Evolutionary conservation across 2,888 invertebrate genomes (phyloP).

Genomic region (Aleiodes leptofemur): DNA sequence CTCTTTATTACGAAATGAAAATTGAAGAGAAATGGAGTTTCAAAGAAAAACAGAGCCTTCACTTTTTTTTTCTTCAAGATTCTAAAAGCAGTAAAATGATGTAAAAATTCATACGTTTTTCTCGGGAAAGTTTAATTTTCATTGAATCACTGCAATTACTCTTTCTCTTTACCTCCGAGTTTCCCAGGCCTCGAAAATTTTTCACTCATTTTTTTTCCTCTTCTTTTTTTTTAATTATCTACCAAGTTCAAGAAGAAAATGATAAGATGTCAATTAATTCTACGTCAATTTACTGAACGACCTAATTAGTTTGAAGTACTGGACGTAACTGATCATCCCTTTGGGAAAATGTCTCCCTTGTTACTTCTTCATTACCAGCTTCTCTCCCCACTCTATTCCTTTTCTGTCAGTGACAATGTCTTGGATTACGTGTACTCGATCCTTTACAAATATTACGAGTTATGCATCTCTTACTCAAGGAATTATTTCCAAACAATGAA

Average conservation of each 20-base stretch:
- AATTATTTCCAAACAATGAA: too few relatives aligned
- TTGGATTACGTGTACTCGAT: background rate
- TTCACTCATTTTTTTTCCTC: background rate
- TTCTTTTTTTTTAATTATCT: background rate
- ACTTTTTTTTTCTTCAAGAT: background rate
- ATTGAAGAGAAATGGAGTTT: background rate
- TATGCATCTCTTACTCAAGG: too few relatives aligned
- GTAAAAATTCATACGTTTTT: background rate
- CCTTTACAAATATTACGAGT: background rate
- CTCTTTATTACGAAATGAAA: background rate
- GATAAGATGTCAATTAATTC: background rate
- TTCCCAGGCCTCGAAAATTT: background rate
- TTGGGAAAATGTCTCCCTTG: background rate
- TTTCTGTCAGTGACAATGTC: background rate
- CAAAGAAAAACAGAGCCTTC: background rate
- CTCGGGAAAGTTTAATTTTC: background rate
- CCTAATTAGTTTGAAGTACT: background rate
- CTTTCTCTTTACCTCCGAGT: background rate
- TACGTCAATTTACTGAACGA: background rate
- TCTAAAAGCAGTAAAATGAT: conserved; percentile 2
- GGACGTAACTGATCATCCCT: background rate
- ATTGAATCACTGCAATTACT: conserved; percentile 9
- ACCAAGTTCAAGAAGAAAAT: background rate
- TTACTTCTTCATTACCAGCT: background rate
- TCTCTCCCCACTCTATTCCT: background rate